Conservation (phyloP, 2,888 invertebrate genomes). For the Phortica okadai region DNA sequence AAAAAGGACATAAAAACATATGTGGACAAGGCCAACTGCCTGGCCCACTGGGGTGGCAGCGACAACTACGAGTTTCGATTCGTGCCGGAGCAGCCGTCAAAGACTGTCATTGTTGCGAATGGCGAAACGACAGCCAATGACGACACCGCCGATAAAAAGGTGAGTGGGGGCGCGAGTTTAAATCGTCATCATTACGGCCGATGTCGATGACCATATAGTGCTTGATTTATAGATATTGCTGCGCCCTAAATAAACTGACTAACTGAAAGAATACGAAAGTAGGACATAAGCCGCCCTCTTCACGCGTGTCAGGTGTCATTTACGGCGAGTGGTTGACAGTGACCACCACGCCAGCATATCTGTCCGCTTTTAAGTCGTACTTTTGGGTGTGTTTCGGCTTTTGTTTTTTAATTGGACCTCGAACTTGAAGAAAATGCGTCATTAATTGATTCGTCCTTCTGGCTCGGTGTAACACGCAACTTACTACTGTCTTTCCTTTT, state of each 20-base stretch:
- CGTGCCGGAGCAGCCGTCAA: constrained; percentile 77
- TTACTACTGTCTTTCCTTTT: constrained; percentile 39
- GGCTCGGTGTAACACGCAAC: constrained; percentile 59
- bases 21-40: constrained; percentile 85
- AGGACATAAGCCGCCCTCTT: not conserved
- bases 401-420: not conserved
- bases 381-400: constrained; percentile 22
- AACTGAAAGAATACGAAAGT: not conserved
- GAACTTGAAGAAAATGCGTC: constrained; percentile 48
- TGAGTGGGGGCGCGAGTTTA: constrained; percentile 44
- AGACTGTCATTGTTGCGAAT: not conserved
- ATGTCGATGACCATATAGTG: not conserved
- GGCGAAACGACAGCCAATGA: constrained; percentile 47
- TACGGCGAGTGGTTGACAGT: constrained; percentile 12
- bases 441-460: constrained; percentile 50
- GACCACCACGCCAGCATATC: not conserved
- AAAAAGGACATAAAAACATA: constrained; percentile 85
- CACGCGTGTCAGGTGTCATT: not conserved
- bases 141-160: constrained; percentile 63
- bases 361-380: not conserved
- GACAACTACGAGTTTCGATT: constrained; percentile 86
- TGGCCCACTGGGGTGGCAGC: constrained; percentile 88
- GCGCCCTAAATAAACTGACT: constrained; percentile 8
- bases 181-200: not conserved
- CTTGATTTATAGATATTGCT: constrained; percentile 16